These are phyloP conservation scores for Drosophila simulans DNA, from an alignment of 1,140 invertebrate genomes.

Conservation along the genomic window DNA sequence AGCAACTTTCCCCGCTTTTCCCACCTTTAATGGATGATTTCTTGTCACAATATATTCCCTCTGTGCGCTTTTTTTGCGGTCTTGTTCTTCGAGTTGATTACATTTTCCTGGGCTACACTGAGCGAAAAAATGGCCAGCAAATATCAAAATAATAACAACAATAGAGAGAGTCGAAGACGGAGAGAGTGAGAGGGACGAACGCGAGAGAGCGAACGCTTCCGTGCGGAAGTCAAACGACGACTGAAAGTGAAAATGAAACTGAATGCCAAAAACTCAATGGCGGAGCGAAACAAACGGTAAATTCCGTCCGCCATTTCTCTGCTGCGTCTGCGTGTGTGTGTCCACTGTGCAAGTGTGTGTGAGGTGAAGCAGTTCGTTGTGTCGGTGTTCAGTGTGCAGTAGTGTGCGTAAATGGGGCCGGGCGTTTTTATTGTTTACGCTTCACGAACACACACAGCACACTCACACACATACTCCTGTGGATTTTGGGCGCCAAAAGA, in stretches of 20 bases:
- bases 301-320: conserved; percentile 32
- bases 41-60: conserved; percentile 7
- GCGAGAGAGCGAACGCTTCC: conserved; percentile 74
- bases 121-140: conserved; percentile 5
- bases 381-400: conserved; percentile 8
- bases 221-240: conserved; percentile 78
- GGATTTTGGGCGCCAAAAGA: conserved; percentile 34
- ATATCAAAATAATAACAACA: conserved; percentile 27
- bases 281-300: conserved; percentile 52
- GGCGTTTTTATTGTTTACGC: conserved; percentile 71
- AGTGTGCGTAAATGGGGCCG: conserved; percentile 3
- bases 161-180: conserved; percentile 9
- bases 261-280: conserved; percentile 18
- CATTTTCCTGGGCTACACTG: conserved; percentile 14
- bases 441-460: conserved; percentile 23
- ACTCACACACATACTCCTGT: neutral
- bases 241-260: conserved; percentile 75
- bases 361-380: conserved; percentile 18
- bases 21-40: conserved; percentile 17
- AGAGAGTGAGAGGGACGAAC: conserved; percentile 28
- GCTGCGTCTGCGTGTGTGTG: conserved; percentile 54
- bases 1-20: conserved; percentile 13
- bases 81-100: conserved; percentile 1
- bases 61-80: neutral
- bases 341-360: conserved; percentile 13